A percentile compares a stretch with the other conserved stretches of the same genome.
Conservation (phyloP, 2,113 vertebrate genomes). For the Melanerpes aurifrons region DNA sequence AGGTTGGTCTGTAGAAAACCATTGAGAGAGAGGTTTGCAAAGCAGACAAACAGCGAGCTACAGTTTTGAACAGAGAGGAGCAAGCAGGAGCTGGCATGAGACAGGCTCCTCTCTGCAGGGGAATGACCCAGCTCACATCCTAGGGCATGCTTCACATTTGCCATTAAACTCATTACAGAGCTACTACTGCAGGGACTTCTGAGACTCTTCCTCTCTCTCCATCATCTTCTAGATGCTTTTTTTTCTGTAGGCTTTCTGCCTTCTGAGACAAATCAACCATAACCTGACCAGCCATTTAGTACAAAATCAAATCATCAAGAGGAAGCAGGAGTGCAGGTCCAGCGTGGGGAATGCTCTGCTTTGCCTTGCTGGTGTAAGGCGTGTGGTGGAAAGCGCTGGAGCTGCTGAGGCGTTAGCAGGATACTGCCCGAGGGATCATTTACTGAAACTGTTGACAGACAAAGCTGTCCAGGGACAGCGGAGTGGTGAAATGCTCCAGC, state of each 20-base stretch:
- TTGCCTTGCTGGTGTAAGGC: neutral
- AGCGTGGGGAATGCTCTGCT: neutral
- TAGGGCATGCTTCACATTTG: neutral
- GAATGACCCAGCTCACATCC: neutral
- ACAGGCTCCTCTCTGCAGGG: neutral
- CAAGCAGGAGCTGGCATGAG: neutral
- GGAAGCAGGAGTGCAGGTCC: neutral
- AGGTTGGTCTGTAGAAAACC: neutral
- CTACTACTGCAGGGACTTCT: neutral
- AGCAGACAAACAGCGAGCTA: neutral
- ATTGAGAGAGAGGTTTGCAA: neutral
- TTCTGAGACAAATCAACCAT: neutral
- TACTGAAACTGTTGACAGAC: neutral
- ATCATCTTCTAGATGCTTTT: neutral
- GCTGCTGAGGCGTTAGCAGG: neutral
- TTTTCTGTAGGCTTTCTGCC: neutral
- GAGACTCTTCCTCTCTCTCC: neutral
- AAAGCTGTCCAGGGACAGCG: slow-evolving; percentile 28
- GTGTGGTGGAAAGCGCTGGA: neutral
- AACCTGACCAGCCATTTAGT: neutral
- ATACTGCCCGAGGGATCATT: neutral
- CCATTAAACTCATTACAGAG: neutral
- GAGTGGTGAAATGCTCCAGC: slow-evolving; percentile 55
- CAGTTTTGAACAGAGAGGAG: neutral
- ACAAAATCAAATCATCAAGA: neutral